Evolutionary conservation across 2,888 invertebrate genomes (phyloP), one percentile per base, ranked within the genome.

Genomic region (Strigamia crassipes): DNA sequence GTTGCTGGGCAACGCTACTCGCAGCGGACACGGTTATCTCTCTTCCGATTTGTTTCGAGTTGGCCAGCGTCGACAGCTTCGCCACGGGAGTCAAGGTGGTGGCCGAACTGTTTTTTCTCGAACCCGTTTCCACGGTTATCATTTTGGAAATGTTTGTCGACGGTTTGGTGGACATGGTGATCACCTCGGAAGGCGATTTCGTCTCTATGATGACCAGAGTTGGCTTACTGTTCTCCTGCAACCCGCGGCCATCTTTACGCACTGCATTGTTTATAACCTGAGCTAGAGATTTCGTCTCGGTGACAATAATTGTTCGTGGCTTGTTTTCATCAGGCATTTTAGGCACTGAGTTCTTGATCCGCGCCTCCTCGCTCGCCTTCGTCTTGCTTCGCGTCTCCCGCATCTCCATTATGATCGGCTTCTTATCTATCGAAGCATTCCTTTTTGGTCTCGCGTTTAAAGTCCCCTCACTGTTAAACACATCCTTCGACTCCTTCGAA

Each of bases 121-220:
- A 41, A 3, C 81, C 27, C 18, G 83, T 81, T 10, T 38, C 66
- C 10, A 79, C 41, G 18, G 82, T 82, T 23, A 81, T 81, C 8
- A 73, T 78, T 42, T 83, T 82, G 23, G 79, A 46, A 4, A 38
- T 41, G 8, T 42, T 34, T 12, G n/a, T 21, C 6, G 34, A 23
- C 31, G 80, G 38, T 18, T 82, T 81, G 12, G 83, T 51, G 13
- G 78, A 51, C 34, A 23, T 80, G 15, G 23, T 42, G 18, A 73
- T 38, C 38, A 56, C 66, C 18, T 78, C 27, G 5, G 41, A 18
- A 1, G 66, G 27, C 4, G 94, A 91, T 88, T 93, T 93, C 13
- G 93, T 93, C 86, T 94, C 94, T 84, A 94, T 93, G 80, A 94
- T 93, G 42, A 94, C 93, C 84, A 94, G 89, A 9, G 93, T 93